These are phyloP conservation scores for Himalopsyche kuldschensis DNA, from an alignment of 2,888 invertebrate genomes.

Conservation along the genomic window DNA sequence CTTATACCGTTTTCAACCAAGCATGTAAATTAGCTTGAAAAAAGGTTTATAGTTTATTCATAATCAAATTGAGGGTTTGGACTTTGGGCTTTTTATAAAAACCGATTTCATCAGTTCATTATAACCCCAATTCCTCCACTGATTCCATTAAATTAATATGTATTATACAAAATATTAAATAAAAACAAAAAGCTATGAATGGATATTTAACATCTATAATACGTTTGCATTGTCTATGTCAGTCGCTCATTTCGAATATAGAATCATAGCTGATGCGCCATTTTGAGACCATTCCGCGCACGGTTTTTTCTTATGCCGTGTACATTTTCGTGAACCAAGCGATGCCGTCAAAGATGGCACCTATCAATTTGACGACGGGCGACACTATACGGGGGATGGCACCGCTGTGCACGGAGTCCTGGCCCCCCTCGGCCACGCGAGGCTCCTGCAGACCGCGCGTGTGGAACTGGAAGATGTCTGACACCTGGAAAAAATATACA, in stretches of 20 bases:
- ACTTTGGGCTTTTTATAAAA: too few relatives aligned
- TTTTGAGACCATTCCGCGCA: not conserved
- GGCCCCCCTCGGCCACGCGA: slow-evolving; percentile 49
- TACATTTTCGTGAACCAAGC: not conserved
- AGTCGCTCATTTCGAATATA: not conserved
- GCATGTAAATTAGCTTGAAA: too few relatives aligned
- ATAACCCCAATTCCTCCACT: too few relatives aligned
- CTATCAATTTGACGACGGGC: not conserved
- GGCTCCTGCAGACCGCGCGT: slow-evolving; percentile 62
- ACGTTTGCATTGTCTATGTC: not conserved
- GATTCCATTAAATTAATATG: too few relatives aligned
- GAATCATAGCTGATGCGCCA: not conserved
- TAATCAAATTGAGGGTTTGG: too few relatives aligned
- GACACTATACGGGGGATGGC: not conserved
- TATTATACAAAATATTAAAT: too few relatives aligned
- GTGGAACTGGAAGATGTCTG: slow-evolving; percentile 74
- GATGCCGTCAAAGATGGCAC: not conserved
- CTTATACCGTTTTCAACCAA: too few relatives aligned
- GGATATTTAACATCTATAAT: not conserved
- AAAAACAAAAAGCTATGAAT: too few relatives aligned
- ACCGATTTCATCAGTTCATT: too few relatives aligned
- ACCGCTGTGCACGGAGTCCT: slow-evolving; percentile 4
- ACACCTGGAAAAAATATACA: slow-evolving; percentile 56
- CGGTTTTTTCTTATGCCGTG: not conserved
- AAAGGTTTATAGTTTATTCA: too few relatives aligned